Percentiles rank a stretch among this genome's conserved stretches.
Evolutionary conservation across 2,888 invertebrate species (phyloP).

Genomic region (Pedicia rivosa): DNA sequence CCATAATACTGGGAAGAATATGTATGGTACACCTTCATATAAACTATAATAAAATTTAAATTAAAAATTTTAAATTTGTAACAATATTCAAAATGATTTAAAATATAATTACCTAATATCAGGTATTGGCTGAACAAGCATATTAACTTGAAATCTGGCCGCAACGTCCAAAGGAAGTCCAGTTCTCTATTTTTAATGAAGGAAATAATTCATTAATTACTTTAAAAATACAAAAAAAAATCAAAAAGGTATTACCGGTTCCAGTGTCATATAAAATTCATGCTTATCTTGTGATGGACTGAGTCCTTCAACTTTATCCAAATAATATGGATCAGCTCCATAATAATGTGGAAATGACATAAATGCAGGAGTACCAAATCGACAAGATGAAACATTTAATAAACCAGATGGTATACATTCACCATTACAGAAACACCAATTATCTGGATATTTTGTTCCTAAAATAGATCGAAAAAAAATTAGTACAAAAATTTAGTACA

Average conservation of each 20-base stretch:
- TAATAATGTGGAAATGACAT: slow-evolving; percentile 75
- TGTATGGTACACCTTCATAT: slow-evolving; percentile 45
- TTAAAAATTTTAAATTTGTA: not conserved
- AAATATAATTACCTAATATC: slow-evolving; percentile 43
- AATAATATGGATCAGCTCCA: slow-evolving; percentile 52
- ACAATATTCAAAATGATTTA: not conserved
- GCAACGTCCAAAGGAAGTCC: slow-evolving; percentile 61
- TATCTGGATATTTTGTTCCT: slow-evolving; percentile 42
- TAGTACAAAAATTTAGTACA: not conserved
- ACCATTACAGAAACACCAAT: slow-evolving; percentile 57
- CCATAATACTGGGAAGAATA: slow-evolving; percentile 65
- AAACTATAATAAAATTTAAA: slow-evolving; percentile 34
- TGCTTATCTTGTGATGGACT: slow-evolving; percentile 50
- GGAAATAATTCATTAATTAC: not conserved
- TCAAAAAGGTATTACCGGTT: slow-evolving; percentile 40
- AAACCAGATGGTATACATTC: slow-evolving; percentile 56
- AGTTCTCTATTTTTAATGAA: slow-evolving; percentile 37
- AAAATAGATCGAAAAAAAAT: slow-evolving; percentile 13
- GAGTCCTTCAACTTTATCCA: slow-evolving; percentile 49
- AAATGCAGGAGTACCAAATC: slow-evolving; percentile 67
- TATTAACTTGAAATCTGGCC: slow-evolving; percentile 64
- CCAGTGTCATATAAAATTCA: slow-evolving; percentile 57
- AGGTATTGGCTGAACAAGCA: slow-evolving; percentile 46
- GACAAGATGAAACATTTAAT: slow-evolving; percentile 62
- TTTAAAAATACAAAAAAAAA: not conserved